phyloP scores from a whole-genome alignment of 2,113 vertebrate genomes.

The Tragelaphus strepsiceros region DNA sequence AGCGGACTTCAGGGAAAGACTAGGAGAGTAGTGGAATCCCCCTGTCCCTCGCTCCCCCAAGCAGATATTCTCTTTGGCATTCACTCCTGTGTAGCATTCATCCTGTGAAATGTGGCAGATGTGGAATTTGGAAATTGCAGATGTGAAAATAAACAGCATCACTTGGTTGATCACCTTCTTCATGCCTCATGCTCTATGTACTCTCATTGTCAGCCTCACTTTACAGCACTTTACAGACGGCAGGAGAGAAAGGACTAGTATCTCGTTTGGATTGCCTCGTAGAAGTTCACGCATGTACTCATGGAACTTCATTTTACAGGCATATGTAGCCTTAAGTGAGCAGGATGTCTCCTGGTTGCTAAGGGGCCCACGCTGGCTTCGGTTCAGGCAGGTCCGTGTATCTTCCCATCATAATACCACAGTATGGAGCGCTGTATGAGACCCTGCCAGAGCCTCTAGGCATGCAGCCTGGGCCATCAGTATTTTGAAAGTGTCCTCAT shows the following conservation, averaged over 20 bases:
- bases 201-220: background rate
- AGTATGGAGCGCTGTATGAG: accelerated
- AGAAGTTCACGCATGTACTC: background rate
- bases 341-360: background rate
- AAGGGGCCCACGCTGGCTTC: background rate
- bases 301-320: background rate
- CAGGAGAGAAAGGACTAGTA: background rate
- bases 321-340: background rate
- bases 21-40: background rate
- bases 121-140: background rate
- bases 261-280: background rate
- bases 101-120: background rate
- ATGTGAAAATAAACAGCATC: background rate
- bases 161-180: accelerated
- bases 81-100: background rate
- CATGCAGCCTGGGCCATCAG: background rate
- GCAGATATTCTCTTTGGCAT: background rate
- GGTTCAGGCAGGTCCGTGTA: background rate
- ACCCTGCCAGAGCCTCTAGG: background rate
- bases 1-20: background rate
- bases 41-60: background rate
- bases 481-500: background rate
- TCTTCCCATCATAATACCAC: accelerated
- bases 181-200: background rate
- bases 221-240: background rate